A percentile compares a stretch with the other conserved stretches of the same genome.
These are phyloP conservation scores for Bagarius yarrelli DNA, from an alignment of 2,113 vertebrate species.

Conservation along the genomic window DNA sequence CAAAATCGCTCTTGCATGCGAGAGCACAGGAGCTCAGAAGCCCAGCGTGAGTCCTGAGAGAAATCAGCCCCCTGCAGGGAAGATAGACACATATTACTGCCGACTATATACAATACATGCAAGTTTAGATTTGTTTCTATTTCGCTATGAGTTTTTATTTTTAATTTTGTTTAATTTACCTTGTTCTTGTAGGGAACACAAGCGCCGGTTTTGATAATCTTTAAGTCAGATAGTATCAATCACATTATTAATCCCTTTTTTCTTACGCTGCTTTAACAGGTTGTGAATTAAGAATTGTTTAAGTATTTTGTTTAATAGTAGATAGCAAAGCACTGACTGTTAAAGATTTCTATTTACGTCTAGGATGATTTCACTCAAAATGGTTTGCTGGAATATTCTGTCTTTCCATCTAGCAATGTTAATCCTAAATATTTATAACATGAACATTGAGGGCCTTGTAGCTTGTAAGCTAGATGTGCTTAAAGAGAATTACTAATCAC, in stretches of 20 bases:
- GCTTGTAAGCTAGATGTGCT: neutral
- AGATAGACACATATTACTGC: slow-evolving; percentile 27
- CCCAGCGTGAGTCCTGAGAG: slow-evolving; percentile 26
- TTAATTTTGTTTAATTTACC: neutral
- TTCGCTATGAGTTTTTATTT: neutral
- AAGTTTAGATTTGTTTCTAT: neutral
- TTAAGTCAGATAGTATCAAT: neutral
- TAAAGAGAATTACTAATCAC: neutral
- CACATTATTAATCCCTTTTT: slow-evolving; percentile 11
- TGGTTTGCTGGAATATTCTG: neutral
- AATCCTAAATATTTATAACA: neutral
- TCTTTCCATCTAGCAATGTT: neutral
- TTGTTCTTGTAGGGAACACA: neutral
- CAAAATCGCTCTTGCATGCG: slow-evolving; percentile 23
- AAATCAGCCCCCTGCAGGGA: slow-evolving; percentile 25
- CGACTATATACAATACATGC: slow-evolving; percentile 6
- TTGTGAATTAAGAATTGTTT: neutral
- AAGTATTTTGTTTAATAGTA: neutral
- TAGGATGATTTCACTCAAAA: neutral
- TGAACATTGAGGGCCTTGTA: neutral
- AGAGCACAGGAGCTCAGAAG: neutral
- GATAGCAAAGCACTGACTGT: neutral
- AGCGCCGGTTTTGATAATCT: neutral
- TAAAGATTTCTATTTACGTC: neutral
- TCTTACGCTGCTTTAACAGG: neutral